Evolutionary conservation across 2,888 invertebrate species (phyloP), one percentile per base, ranked within the genome.

Genomic region (Scaptomyza polygonia): DNA sequence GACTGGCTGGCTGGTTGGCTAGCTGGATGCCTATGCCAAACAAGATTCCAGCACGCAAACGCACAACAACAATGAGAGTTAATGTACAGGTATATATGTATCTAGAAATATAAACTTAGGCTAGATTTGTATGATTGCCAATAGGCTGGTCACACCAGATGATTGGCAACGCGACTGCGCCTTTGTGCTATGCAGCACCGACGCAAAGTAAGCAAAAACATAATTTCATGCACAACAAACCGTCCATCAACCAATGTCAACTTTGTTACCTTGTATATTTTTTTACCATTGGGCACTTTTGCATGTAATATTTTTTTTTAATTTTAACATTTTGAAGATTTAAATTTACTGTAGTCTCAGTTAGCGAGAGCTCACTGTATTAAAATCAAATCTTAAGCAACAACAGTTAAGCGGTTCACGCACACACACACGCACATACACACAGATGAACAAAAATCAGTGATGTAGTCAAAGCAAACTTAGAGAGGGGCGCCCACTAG

Each of bases 31-130:
- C 51, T 48, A 64, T 67, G 74, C 77, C 78, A 82, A 84, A 71
- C 86, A 72, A 82, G 80, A 87, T 87, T 82, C 83, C 88, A 83
- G 64, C 88, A 88, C 86, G 84, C 85, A 84, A 74, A 71, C 68
- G 72, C 72, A 65, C 63, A 67, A 48, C 62, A 55, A 53, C 48
- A 47, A 63, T 16, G 40, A 63, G 29, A 57, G 12, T 14, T 16
- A 69, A 61, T 32, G 45, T 25, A 27, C 25, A 45, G n/a, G 11
- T 47, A 25, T 25, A 8, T 21, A 44, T 27, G 52, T n/a, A 2
- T 34, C 11, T 34, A 14, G 9, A 8, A 21, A 18, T 47, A 63
- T 18, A 57, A 52, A 52, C 39, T 49, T 47, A 61, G 48, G 44
- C 44, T 55, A 70, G 54, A 48, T 65, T 43, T 49, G 51, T 63